Conservation (phyloP, 2,797 vertebrate species). For the Chiroxiphia lanceolata region DNA sequence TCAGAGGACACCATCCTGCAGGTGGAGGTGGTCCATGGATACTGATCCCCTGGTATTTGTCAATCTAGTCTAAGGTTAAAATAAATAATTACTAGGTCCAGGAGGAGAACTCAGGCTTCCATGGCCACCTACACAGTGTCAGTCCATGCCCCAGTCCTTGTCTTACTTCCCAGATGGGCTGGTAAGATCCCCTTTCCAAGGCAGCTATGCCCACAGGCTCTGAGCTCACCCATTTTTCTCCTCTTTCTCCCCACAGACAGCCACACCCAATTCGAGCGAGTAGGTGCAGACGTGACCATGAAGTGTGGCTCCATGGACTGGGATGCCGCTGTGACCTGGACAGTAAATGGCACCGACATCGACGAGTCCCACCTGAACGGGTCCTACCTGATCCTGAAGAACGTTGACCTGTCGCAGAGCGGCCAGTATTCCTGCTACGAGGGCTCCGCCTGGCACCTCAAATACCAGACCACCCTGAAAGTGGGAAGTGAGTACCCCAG, state of each 20-base stretch:
- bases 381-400: constrained; percentile 82
- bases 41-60: not conserved
- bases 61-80: not conserved
- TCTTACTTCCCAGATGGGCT: not conserved
- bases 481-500: constrained; percentile 88
- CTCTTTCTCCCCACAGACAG: constrained; percentile 71
- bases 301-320: constrained; percentile 89
- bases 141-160: not conserved
- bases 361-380: constrained; percentile 84
- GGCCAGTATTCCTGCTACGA: constrained; percentile 96
- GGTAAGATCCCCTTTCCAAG: not conserved
- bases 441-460: constrained; percentile 88
- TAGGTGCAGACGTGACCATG: constrained; percentile 90
- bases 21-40: not conserved
- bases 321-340: constrained; percentile 89
- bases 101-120: not conserved
- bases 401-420: constrained; percentile 84
- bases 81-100: not conserved
- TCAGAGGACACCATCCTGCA: not conserved
- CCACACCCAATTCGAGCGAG: constrained; percentile 86
- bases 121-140: not conserved
- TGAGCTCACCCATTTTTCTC: not conserved
- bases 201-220: not conserved
- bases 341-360: constrained; percentile 91
- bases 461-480: constrained; percentile 87